Evolutionary conservation across 2,797 vertebrate species (phyloP).

Genomic region (Euphonia xanthogaster): DNA sequence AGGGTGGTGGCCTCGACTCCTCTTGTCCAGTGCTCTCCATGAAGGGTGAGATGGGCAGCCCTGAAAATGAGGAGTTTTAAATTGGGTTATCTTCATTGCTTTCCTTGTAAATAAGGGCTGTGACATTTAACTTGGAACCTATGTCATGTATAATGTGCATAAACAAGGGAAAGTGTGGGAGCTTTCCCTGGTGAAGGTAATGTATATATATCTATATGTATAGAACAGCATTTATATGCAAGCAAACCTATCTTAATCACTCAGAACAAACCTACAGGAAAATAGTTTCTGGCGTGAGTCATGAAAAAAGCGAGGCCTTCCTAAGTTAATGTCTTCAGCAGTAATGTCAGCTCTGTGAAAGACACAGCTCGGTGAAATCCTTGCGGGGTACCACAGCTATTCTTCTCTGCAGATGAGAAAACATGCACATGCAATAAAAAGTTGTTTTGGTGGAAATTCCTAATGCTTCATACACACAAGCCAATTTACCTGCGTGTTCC

Average conservation of each 20-base stretch:
- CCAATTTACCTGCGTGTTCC: background rate
- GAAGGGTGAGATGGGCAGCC: background rate
- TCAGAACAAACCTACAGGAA: constrained; percentile 21
- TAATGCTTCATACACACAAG: background rate
- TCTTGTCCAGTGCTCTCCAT: fast-evolving
- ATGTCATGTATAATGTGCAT: background rate
- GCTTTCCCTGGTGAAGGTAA: background rate
- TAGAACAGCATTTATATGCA: background rate
- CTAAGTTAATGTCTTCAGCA: background rate
- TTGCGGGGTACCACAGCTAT: background rate
- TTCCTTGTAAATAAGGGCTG: background rate
- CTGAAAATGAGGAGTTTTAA: background rate
- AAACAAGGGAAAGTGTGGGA: background rate
- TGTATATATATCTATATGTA: background rate
- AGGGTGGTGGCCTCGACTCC: background rate
- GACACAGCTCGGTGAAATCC: background rate
- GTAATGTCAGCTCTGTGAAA: background rate
- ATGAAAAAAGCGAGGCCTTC: constrained; percentile 8
- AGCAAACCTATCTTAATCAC: background rate
- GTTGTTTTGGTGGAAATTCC: background rate
- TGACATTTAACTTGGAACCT: constrained; percentile 9
- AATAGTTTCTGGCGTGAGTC: constrained; percentile 16
- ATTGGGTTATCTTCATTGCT: background rate
- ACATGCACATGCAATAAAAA: background rate
- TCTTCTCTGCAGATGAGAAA: background rate